Base-by-base conservation (phyloP, 2,888 invertebrate genomes). In the Eubasilissa splendida region DNA sequence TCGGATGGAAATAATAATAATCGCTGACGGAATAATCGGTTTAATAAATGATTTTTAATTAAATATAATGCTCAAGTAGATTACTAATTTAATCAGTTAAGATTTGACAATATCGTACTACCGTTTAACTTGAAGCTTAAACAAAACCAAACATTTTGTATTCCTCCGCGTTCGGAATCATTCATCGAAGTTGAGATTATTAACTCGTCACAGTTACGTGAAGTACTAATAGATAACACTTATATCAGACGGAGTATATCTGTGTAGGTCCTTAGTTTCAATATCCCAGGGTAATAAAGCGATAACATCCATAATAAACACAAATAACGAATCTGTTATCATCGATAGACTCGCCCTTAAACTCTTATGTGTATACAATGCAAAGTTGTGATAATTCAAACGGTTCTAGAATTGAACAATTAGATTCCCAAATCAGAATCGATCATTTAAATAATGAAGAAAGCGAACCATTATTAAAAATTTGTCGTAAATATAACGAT, bases 11-110 rank as follows among this genome's bases (percentile, higher is more conserved):
- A 54, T 14, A 73, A 73, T 73, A 56, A 54, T 54, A 31, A 31
- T 54, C 56, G 73, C 54, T 31, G 73, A 73, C 33, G 73, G 73
- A 56, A 14, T 54, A 33, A 54, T 73, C 8, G 73, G 73, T n/a
- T n/a, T n/a, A n/a, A n/a, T n/a, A 22, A 73, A 54, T 22, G 73
- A 73, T 56, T 73, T 73, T 73, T 14, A 56, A 73, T 54, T 31
- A 54, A 56, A 31, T 14, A 12, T 9, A 73, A 73, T 22, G 70
- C 70, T n/a, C 12, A 70, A 70, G n/a, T 70, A 8, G 22, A 70
- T 70, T 70, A 70, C 53, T 50, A 50, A 5, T 11, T 14, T 7
- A 70, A 70, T 22, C 14, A 14, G 1, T 63, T 63, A 63, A 22
- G 63, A 22, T 22, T 63, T 22, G 63, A 31, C 8, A 63, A 63